phyloP scores from a whole-genome alignment of 2,888 invertebrate species.

The Elmis aenea region DNA sequence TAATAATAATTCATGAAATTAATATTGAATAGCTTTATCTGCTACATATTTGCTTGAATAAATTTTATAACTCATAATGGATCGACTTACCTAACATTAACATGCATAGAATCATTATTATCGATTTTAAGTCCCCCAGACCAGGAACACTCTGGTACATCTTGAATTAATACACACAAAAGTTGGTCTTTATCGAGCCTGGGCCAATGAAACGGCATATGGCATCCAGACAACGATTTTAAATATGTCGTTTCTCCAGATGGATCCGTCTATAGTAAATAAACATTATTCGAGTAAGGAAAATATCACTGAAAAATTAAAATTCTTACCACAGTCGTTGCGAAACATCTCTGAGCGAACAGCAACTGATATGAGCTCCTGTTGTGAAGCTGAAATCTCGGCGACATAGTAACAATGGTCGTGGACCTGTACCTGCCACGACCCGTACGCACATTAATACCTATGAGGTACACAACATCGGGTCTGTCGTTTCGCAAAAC shows the following conservation, averaged over 20 bases:
- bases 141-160: conserved; percentile 72
- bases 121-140: conserved; percentile 89
- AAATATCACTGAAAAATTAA: conserved; percentile 3
- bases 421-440: conserved; percentile 86
- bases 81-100: conserved; percentile 68
- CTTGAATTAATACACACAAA: conserved; percentile 77
- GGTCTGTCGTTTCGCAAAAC: conserved; percentile 57
- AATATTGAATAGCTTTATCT: too few relatives aligned
- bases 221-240: conserved; percentile 79
- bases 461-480: conserved; percentile 75
- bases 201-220: conserved; percentile 96
- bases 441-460: conserved; percentile 83
- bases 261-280: conserved; percentile 55
- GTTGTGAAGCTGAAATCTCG: conserved; percentile 91
- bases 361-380: conserved; percentile 72
- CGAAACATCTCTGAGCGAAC: conserved; percentile 84
- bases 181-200: conserved; percentile 83
- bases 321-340: conserved; percentile 61
- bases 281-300: neutral
- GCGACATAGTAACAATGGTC: conserved; percentile 87
- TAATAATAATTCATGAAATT: too few relatives aligned
- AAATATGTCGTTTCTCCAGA: conserved; percentile 59
- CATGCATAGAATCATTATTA: conserved; percentile 76
- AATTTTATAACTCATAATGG: too few relatives aligned
- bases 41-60: too few relatives aligned